Percentiles rank a stretch among this genome's conserved stretches.
Conservation (phyloP, 2,888 invertebrate species). For the Agrilus mali region DNA sequence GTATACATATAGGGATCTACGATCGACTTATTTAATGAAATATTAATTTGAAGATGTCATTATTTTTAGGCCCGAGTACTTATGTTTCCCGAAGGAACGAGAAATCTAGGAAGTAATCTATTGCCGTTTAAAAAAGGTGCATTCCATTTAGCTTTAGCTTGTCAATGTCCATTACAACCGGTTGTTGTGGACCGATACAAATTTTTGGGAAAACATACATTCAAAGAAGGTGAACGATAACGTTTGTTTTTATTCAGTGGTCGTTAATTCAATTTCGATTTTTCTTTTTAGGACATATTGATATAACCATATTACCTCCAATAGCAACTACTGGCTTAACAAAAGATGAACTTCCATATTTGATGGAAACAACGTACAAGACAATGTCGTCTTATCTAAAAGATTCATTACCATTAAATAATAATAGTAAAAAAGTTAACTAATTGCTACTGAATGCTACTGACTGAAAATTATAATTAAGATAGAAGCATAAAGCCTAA, state of each 20-base stretch:
- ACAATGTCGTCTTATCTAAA: conserved; percentile 54
- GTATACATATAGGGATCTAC: too few relatives aligned
- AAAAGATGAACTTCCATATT: conserved; percentile 46
- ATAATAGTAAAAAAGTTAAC: not conserved
- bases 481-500: not conserved
- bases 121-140: conserved; percentile 93
- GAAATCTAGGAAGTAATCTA: conserved; percentile 62
- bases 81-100: conserved; percentile 89
- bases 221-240: conserved; percentile 46
- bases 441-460: not conserved
- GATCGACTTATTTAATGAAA: too few relatives aligned
- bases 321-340: conserved; percentile 52
- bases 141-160: conserved; percentile 82
- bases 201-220: conserved; percentile 44
- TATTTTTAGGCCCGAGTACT: conserved; percentile 45
- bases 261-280: conserved; percentile 10
- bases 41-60: not conserved
- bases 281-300: conserved; percentile 44
- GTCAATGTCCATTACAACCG: conserved; percentile 76
- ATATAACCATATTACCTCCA: conserved; percentile 60
- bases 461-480: not conserved
- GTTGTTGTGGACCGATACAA: conserved; percentile 78
- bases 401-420: conserved; percentile 14
- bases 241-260: not conserved
- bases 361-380: conserved; percentile 54